Base-by-base conservation (phyloP, 2,797 vertebrate genomes). In the Sandelia bainsii region DNA sequence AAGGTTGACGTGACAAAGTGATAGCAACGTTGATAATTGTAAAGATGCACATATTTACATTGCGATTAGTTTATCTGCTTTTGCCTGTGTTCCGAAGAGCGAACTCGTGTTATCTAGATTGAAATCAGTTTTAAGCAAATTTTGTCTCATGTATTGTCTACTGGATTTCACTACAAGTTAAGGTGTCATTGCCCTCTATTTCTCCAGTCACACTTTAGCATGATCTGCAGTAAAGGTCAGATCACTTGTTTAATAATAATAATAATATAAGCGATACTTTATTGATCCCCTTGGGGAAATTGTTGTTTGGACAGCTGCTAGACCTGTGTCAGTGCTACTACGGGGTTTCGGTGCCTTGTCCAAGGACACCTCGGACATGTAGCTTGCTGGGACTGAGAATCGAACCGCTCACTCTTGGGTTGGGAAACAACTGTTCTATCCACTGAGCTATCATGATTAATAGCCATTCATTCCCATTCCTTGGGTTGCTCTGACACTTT, bases 391-490 rank as follows among this genome's bases (percentile, higher is more conserved):
- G n/a, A n/a, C n/a, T n/a, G n/a, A n/a, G n/a, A n/a, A n/a, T n/a
- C n/a, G n/a, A n/a, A n/a, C n/a, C n/a, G n/a, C n/a, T n/a, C n/a
- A n/a, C n/a, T n/a, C n/a, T n/a, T n/a, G n/a, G n/a, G n/a, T n/a
- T n/a, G n/a, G n/a, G n/a, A n/a, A n/a, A n/a, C n/a, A n/a, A n/a
- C n/a, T n/a, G n/a, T n/a, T n/a, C n/a, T n/a, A n/a, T n/a, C n/a
- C n/a, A n/a, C n/a, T n/a, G n/a, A n/a, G n/a, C n/a, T n/a, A n/a
- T 49, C 37, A 39, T 32, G 32, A n/a, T 32, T 32, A 4, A 32
- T 32, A 3, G 45, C 71, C 71, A 79, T 81, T 77, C 27, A 70
- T 75, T 57, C 53, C 44, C 40, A 62, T 60, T 82, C 73, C 32
- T 69, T 8, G 20, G 61, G 54, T 61, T 46, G 19, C 62, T 59